phyloP scores from a whole-genome alignment of 2,888 invertebrate species.

The Trichopria drosophilae region DNA sequence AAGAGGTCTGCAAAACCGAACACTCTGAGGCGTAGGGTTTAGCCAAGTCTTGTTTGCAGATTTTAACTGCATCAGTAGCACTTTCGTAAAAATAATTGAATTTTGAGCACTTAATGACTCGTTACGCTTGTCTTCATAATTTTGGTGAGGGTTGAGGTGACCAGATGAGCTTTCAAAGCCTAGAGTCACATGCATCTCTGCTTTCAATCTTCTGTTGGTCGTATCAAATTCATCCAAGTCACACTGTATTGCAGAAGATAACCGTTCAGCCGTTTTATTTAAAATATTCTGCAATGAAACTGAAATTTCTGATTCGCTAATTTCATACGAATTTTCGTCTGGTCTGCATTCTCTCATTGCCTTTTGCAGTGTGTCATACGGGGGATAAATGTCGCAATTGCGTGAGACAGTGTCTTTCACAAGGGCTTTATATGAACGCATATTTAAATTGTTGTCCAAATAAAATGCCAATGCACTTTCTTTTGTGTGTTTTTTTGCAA shows the following conservation, averaged over 20 bases:
- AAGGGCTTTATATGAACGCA: constrained; percentile 3
- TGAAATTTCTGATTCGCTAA: constrained; percentile 4
- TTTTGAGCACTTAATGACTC: constrained; percentile 8
- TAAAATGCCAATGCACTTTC: constrained; percentile 4
- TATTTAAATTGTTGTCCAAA: constrained; percentile 5
- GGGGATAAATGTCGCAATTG: constrained; percentile 5
- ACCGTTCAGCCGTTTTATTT: constrained; percentile 12
- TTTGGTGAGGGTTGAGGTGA: constrained; percentile 8
- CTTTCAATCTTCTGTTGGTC: constrained; percentile 1
- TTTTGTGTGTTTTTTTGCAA: constrained; percentile 4
- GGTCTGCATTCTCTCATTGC: constrained; percentile 2
- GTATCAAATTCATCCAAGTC: constrained; percentile 5
- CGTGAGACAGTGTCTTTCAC: no score
- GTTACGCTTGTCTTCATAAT: background rate
- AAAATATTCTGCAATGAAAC: constrained; percentile 10
- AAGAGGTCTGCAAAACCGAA: no score
- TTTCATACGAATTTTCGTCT: constrained; percentile 3
- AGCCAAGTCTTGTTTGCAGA: constrained; percentile 3
- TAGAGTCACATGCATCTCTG: background rate
- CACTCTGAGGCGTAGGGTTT: no score
- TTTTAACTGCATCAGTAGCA: constrained; percentile 4
- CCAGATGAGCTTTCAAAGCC: constrained; percentile 15
- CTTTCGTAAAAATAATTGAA: constrained; percentile 2
- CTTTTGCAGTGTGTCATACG: background rate
- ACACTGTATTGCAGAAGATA: constrained; percentile 8